Evolutionary conservation across 1,140 invertebrate species (phyloP).

Genomic region (Drosophila sp.): DNA sequence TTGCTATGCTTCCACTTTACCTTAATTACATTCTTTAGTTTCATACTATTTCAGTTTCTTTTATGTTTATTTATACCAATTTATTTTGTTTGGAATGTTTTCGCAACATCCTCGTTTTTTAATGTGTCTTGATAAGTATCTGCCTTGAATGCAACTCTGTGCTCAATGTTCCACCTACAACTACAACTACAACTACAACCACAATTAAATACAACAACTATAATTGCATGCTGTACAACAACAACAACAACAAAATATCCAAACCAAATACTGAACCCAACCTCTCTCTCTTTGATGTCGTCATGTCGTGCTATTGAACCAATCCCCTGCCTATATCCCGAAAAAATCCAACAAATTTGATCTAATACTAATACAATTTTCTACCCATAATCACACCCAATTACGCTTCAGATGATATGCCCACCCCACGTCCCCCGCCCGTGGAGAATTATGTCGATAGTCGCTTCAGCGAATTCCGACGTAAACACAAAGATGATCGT

Average conservation of each 20-base stretch:
- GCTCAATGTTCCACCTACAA: slow-evolving; percentile 75
- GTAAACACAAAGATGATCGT: slow-evolving; percentile 84
- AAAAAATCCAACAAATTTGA: background rate
- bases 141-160: slow-evolving; percentile 78
- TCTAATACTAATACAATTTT: slow-evolving; percentile 19
- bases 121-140: slow-evolving; percentile 84
- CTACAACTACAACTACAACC: slow-evolving; percentile 54
- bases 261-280: slow-evolving; percentile 44
- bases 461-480: slow-evolving; percentile 82
- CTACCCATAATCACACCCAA: background rate
- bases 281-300: slow-evolving; percentile 64
- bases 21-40: slow-evolving; percentile 4
- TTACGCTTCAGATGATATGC: slow-evolving; percentile 77
- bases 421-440: slow-evolving; percentile 77
- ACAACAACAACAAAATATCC: slow-evolving; percentile 42
- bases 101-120: slow-evolving; percentile 58
- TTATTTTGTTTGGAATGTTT: slow-evolving; percentile 66
- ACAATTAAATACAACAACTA: slow-evolving; percentile 73
- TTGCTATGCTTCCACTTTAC: slow-evolving; percentile 67
- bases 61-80: slow-evolving; percentile 10
- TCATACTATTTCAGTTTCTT: slow-evolving; percentile 9
- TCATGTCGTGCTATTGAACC: slow-evolving; percentile 47
- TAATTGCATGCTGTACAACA: slow-evolving; percentile 84
- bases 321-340: slow-evolving; percentile 1
- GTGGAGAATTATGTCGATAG: slow-evolving; percentile 81